Base-by-base conservation (phyloP, 2,113 vertebrate species). In the Dascyllus trimaculatus region DNA sequence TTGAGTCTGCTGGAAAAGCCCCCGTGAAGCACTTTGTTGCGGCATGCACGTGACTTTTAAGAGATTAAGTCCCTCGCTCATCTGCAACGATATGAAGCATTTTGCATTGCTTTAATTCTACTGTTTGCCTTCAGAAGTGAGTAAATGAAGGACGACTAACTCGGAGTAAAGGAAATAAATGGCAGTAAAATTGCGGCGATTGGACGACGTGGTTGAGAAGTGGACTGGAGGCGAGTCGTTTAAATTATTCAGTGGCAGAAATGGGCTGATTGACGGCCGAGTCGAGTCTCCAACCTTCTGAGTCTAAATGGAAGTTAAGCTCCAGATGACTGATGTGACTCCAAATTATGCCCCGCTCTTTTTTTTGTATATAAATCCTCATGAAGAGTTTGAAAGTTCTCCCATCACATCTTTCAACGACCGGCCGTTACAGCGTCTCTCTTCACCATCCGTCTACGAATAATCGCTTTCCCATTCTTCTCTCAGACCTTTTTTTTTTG, bases 191-290 rank as follows among this genome's bases (percentile, higher is more conserved):
- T 43, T 14, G 40, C 11, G 15, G 40, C 2, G 40, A 35, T 43
- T 43, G 14, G 11, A 43, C 11, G 1, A 13, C 13, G 40, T 15
- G 38, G 38, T 40, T 40, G 9, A 13, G 15, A 17, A 9, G 51
- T 8, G 0, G 21, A 21, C 24, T 62, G 7, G n/a, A 51, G 22
- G 19, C 11, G 24, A 35, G 52, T 18, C 18, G 8, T 10, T 54
- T 62, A 2, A 81, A 81, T 85, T 1, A 65, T 75, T 67, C 32
- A 75, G 54, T 18, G 25, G 25, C 14, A 35, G 32, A 32, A 75
- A 66, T 4, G 43, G 22, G 35, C 51, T 35, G 72, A 81, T 29
- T 63, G 72, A 85, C 3, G 19, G 49, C 18, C 0, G 21, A 32
- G 58, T 17, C 2, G 24, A 38, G 59, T 25, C 58, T 52, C 49